Percentiles rank a stretch among this genome's conserved stretches.
Conservation (phyloP, 1,140 invertebrate species). For the Schlechtendalia chinensis region DNA sequence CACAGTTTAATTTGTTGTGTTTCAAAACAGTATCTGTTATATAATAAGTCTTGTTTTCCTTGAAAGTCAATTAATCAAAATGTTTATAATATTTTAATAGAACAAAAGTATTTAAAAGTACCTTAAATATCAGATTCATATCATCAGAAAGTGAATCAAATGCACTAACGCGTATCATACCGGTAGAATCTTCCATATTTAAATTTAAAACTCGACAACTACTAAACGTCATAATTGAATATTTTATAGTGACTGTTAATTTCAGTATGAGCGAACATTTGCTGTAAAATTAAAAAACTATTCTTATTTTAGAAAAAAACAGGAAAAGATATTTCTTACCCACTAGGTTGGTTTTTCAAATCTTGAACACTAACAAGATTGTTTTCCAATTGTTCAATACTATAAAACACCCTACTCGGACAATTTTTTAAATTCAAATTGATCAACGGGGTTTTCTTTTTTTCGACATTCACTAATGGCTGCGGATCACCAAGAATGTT, state of each 20-base stretch:
- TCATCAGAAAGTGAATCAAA: slow-evolving; percentile 8
- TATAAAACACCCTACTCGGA: neutral
- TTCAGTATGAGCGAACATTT: neutral
- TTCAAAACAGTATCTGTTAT: slow-evolving; percentile 22
- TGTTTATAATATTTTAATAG: too few species aligned
- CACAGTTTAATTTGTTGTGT: slow-evolving; percentile 9
- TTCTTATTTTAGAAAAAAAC: neutral
- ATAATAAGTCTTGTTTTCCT: slow-evolving; percentile 32
- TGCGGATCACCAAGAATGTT: slow-evolving; percentile 17
- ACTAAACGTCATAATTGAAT: slow-evolving; percentile 4
- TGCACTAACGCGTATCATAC: slow-evolving; percentile 35
- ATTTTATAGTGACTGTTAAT: neutral
- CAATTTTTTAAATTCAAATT: slow-evolving; percentile 27
- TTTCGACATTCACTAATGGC: slow-evolving; percentile 35
- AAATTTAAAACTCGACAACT: slow-evolving; percentile 23
- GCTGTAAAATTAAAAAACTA: neutral
- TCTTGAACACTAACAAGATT: slow-evolving; percentile 11
- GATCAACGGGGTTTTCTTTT: neutral
- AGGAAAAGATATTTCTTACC: slow-evolving; percentile 1
- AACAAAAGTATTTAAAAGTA: neutral
- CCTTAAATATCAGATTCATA: slow-evolving; percentile 4
- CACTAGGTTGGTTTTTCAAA: neutral
- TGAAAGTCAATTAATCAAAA: too few species aligned
- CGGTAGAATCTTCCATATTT: slow-evolving; percentile 19
- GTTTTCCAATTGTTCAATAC: slow-evolving; percentile 21